These are phyloP conservation scores for Fratercula arctica DNA, from an alignment of 2,797 vertebrate species.

Conservation along the genomic window DNA sequence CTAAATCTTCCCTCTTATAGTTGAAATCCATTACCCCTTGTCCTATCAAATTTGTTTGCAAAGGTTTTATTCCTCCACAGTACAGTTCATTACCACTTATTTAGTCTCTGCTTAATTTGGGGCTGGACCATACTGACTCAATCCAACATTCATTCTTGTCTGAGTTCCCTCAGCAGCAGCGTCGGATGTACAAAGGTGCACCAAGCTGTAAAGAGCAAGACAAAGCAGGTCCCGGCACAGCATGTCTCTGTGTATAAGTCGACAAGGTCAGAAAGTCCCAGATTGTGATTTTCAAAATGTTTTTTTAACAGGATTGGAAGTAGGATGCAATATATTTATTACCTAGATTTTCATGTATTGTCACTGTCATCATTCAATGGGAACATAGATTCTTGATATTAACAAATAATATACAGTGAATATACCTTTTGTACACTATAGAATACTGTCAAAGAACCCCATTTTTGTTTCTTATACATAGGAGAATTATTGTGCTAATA, in stretches of 20 bases:
- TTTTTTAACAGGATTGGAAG: neutral
- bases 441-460: neutral
- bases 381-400: neutral
- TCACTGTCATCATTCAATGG: neutral
- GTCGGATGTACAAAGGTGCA: neutral
- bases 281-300: neutral
- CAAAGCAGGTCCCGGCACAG: neutral
- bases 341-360: neutral
- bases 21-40: neutral
- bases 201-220: neutral
- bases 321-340: neutral
- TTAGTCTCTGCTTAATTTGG: neutral
- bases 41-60: neutral
- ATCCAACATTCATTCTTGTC: neutral
- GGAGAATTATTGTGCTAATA: neutral
- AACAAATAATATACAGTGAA: neutral
- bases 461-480: neutral
- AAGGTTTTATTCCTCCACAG: neutral
- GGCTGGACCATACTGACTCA: neutral
- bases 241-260: rapidly evolving
- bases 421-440: neutral
- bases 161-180: neutral
- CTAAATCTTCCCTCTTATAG: neutral
- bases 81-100: neutral
- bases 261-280: neutral